A percentile compares a stretch with the other conserved stretches of the same genome.
These are phyloP conservation scores for Drosophila lacteicornis DNA, from an alignment of 1,140 invertebrate species.

Conservation along the genomic window DNA sequence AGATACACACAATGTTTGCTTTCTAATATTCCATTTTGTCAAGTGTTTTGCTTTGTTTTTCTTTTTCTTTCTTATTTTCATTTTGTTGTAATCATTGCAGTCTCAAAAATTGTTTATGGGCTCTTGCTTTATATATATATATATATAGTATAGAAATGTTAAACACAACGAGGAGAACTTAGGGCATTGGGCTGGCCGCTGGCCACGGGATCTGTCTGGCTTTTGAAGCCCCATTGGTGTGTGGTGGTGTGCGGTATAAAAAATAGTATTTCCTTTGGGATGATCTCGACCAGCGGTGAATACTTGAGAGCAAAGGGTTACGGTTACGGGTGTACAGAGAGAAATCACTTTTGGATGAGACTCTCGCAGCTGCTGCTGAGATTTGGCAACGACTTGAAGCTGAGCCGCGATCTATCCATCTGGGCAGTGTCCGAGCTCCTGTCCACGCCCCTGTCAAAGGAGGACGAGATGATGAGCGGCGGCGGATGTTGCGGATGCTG, in stretches of 20 bases:
- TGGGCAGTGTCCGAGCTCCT: conserved; percentile 45
- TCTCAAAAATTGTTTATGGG: conserved; percentile 82
- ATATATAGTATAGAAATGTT: conserved; percentile 10
- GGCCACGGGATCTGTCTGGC: conserved; percentile 26
- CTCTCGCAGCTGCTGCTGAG: conserved; percentile 88
- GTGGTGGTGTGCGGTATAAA: conserved; percentile 55
- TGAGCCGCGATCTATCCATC: conserved; percentile 75
- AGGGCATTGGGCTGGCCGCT: conserved; percentile 17
- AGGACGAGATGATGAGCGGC: conserved; percentile 58
- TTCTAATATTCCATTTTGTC: conserved; percentile 33
- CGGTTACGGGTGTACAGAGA: not conserved
- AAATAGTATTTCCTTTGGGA: conserved; percentile 50
- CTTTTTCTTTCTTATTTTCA: conserved; percentile 28
- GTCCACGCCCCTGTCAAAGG: conserved; percentile 70
- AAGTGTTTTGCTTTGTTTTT: conserved; percentile 40
- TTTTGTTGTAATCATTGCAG: conserved; percentile 64
- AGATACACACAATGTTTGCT: conserved; percentile 14
- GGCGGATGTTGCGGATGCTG: conserved; percentile 10
- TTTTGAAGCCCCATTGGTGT: conserved; percentile 43
- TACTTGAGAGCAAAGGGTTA: conserved; percentile 53
- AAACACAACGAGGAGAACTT: conserved; percentile 21
- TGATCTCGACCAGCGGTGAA: conserved; percentile 48
- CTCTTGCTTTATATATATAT: conserved; percentile 40
- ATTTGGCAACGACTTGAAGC: conserved; percentile 88
- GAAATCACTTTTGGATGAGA: conserved; percentile 86